Conservation (phyloP, 2,797 vertebrate genomes). For the Perodicticus potto region DNA sequence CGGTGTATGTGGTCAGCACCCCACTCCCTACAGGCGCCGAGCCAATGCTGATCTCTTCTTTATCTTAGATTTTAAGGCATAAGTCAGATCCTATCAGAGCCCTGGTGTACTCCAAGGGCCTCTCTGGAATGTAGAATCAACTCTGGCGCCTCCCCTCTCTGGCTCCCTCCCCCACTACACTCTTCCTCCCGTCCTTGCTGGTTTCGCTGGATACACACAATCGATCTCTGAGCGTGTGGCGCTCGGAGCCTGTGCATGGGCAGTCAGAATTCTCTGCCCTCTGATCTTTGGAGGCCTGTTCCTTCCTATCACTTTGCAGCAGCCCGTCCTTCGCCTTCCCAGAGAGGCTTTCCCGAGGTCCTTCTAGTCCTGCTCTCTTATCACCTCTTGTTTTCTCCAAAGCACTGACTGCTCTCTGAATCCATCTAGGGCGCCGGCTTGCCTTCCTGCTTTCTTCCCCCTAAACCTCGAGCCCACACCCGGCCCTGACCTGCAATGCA, state of each 20-base stretch:
- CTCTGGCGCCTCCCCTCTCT: neutral
- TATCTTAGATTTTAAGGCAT: neutral
- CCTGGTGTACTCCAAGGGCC: neutral
- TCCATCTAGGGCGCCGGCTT: too few relatives aligned
- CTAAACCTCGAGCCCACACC: rapidly evolving
- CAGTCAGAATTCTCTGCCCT: neutral
- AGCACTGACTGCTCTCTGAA: neutral
- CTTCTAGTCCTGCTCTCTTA: neutral
- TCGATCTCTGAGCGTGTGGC: neutral
- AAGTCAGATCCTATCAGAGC: neutral
- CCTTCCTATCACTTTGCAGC: neutral
- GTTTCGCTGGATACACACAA: neutral
- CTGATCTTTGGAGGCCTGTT: neutral
- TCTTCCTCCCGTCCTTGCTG: neutral
- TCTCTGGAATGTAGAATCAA: neutral
- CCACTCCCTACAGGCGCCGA: too few relatives aligned
- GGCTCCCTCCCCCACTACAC: rapidly evolving
- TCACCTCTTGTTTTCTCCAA: neutral
- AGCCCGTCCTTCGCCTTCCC: neutral
- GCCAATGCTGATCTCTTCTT: neutral
- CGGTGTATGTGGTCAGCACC: too few relatives aligned
- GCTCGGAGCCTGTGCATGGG: neutral
- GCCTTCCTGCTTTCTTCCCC: neutral
- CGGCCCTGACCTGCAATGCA: neutral
- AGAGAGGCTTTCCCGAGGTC: neutral